Evolutionary conservation across 2,113 vertebrate genomes (phyloP), one percentile per base, ranked within the genome.

Genomic region (Setophaga coronata): DNA sequence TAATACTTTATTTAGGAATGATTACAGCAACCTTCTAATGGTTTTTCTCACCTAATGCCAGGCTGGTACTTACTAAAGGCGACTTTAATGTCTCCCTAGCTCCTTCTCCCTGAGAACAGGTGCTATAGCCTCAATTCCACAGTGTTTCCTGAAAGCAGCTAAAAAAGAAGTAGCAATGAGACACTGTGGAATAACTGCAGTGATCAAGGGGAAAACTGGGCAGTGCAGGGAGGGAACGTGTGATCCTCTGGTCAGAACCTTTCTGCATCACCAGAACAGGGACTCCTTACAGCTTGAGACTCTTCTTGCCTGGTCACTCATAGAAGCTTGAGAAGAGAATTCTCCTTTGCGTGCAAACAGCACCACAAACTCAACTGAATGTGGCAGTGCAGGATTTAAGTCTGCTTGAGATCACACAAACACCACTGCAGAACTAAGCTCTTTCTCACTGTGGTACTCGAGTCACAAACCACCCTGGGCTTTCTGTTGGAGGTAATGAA

Each of bases 1-100:
- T 12, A 79, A 56, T 53, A 40, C 36, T 88, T 90, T 25, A 72
- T 77, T 88, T 42, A 70, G 23, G 26, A 26, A 86, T 54, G n/a
- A 93, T 77, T 86, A 92, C 58, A 92, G 76, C 9, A 90, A 66
- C 33, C 34, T 77, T 70, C 58, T 78, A 67, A 91, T 45, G n/a
- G 9, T 81, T 93, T 90, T 91, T 67, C 60, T 95, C 72, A 89
- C 56, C 80, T 92, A 95, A 67, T 79, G 81, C 69, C 51, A 89
- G 73, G 64, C 61, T 87, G 66, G 65, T 84, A 89, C 65, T 91
- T 79, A 54, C 61, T 84, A 93, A 69, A 93, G 72, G 72, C 0
- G 3, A 83, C 64, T 90, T 88, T 66, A 83, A 50, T 31, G 60
- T 66, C 45, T 82, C 66, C 87, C 70, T 89, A 91, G 84, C 78